These are phyloP conservation scores for Miniopterus natalensis DNA, from an alignment of 2,113 vertebrate genomes.

Conservation along the genomic window DNA sequence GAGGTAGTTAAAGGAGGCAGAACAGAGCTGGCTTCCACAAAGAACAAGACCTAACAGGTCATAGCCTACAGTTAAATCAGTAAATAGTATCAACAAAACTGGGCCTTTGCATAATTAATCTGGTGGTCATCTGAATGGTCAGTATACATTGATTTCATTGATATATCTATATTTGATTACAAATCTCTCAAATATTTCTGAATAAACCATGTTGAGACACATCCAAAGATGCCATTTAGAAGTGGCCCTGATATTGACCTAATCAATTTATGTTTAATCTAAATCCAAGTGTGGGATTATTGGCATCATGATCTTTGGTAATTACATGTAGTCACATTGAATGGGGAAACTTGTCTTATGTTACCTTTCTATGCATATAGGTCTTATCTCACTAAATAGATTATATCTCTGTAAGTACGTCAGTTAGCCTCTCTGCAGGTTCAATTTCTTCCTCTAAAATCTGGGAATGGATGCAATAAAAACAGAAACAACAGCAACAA, in stretches of 20 bases:
- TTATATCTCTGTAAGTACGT: neutral
- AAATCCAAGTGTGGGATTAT: neutral
- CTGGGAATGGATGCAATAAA: neutral
- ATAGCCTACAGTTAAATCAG: neutral
- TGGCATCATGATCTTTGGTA: neutral
- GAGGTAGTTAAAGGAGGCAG: neutral
- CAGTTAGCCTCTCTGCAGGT: neutral
- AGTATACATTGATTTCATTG: neutral
- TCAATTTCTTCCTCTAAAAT: neutral
- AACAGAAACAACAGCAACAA: neutral
- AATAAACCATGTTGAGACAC: neutral
- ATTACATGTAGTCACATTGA: neutral
- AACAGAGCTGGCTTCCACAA: neutral
- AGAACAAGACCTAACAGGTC: neutral
- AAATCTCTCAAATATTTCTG: neutral
- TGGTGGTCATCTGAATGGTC: neutral
- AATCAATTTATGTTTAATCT: constrained; percentile 9
- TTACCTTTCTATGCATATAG: neutral
- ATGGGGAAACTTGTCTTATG: neutral
- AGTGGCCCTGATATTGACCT: neutral
- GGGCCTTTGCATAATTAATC: neutral
- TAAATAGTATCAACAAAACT: neutral
- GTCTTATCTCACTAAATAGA: neutral
- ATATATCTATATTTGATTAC: neutral
- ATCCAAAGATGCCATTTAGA: neutral